Conservation (phyloP, 2,888 invertebrate species). For the Cactoblastis cactorum region DNA sequence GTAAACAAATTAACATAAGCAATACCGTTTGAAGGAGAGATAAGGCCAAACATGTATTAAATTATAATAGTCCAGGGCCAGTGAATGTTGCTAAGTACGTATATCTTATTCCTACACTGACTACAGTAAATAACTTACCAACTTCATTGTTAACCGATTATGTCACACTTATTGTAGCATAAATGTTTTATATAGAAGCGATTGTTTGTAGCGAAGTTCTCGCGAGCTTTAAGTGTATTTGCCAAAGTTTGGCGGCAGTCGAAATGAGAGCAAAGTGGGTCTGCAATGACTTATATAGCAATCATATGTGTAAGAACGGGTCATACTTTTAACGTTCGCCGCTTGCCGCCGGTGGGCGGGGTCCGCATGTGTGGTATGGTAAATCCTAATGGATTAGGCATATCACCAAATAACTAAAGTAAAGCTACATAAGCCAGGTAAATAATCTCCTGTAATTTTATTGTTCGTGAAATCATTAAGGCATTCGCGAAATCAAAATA, state of each 20-base stretch:
- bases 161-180: conserved; percentile 25
- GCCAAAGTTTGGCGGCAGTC: conserved; percentile 69
- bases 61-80: not conserved
- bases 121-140: conserved; percentile 42
- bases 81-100: conserved; percentile 2
- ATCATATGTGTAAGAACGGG: conserved; percentile 78
- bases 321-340: conserved; percentile 75
- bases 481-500: not conserved
- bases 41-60: not conserved
- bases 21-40: not conserved
- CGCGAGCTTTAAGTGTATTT: conserved; percentile 56
- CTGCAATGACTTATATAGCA: conserved; percentile 74
- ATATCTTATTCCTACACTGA: not conserved
- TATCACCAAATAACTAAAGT: not conserved
- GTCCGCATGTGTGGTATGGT: conserved; percentile 40
- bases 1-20: not conserved
- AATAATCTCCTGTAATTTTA: too few relatives aligned
- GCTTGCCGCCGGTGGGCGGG: conserved; percentile 57
- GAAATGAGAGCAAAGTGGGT: conserved; percentile 76
- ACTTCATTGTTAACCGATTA: conserved; percentile 44
- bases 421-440: not conserved
- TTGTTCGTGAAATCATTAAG: too few relatives aligned
- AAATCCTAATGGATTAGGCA: conserved; percentile 12
- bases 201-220: conserved; percentile 28
- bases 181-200: conserved; percentile 20